Base-by-base conservation (phyloP, 2,797 vertebrate species). In the Synanceia verrucosa region DNA sequence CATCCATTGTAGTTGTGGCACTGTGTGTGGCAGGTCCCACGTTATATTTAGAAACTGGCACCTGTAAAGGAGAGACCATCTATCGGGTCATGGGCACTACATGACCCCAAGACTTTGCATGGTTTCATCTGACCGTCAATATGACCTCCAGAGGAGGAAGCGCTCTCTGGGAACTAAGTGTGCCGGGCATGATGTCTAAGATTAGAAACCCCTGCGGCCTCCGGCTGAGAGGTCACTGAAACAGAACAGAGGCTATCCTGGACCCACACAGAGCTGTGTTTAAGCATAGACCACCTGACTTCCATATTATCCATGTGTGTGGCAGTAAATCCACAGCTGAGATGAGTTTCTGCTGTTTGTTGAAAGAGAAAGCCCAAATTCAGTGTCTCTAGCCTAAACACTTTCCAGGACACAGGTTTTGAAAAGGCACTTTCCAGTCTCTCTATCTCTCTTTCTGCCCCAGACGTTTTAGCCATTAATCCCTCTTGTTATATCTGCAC, bases 301-400 rank as follows among this genome's bases (percentile, higher is more conserved):
- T 86, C 84, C 63, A 56, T 21, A 52, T 79, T 21, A 52, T 79
- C 85, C 64, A 84, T 81, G 87, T 91, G 89, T 90, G 90, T 90
- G 89, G 90, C 83, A 68, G 55, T 62, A 48, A 71, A 84, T 82
- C 84, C 76, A 65, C 86, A 84, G 81, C 89, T 70, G 82, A 82
- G 90, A 84, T 72, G 76, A 89, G 77, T 64, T 89, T 69, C 73
- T 60, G 72, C 64, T 89, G 87, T 90, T 93, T 93, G 91, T 92
- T 90, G 89, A 91, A 88, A 91, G 83, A 86, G 84, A 64, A 39
- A 67, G 80, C 59, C 75, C 53, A 56, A 78, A 82, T 88, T 86
- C 78, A 82, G 70, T 67, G 78, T 91, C 73, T 84, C 58, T 23
- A 91, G 88, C 75, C 89, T 91, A 89, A 91, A 91, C 89, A 89